Percentiles rank a stretch among this genome's conserved stretches.
These are phyloP conservation scores for Drosophila persimilis DNA, from an alignment of 1,140 invertebrate species.

Conservation along the genomic window DNA sequence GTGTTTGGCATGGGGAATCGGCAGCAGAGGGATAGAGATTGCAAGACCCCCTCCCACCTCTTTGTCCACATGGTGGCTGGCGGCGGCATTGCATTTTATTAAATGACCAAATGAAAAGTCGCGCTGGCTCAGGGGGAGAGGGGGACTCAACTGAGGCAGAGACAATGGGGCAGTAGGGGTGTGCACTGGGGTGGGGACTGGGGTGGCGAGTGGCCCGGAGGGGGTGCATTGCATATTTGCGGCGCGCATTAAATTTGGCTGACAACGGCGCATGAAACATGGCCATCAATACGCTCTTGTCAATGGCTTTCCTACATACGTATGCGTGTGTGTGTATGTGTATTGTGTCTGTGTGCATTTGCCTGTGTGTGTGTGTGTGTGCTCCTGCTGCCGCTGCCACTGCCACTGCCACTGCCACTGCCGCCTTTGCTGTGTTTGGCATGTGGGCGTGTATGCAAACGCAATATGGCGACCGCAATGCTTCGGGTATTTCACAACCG, in stretches of 20 bases:
- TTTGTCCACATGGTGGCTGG: slow-evolving; percentile 28
- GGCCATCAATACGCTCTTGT: slow-evolving; percentile 74
- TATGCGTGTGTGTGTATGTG: slow-evolving; percentile 14
- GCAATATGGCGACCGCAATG: slow-evolving; percentile 82
- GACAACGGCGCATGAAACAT: slow-evolving; percentile 79
- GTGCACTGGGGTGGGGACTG: slow-evolving; percentile 1
- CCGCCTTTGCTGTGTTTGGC: slow-evolving; percentile 45
- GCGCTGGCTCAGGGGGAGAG: too few species aligned
- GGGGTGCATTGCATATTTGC: slow-evolving; percentile 70
- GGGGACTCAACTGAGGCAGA: not conserved
- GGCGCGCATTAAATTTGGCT: slow-evolving; percentile 80
- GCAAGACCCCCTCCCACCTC: not conserved
- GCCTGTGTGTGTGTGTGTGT: slow-evolving; percentile 39
- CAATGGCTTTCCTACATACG: slow-evolving; percentile 42
- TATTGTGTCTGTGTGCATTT: not conserved
- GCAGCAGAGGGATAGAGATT: not conserved
- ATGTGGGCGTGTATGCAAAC: slow-evolving; percentile 80
- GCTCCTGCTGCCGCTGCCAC: not conserved
- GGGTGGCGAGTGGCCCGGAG: not conserved
- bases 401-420: too few species aligned
- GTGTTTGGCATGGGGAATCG: too few species aligned
- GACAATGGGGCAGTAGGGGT: not conserved
- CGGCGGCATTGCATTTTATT: slow-evolving; percentile 70
- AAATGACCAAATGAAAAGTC: slow-evolving; percentile 80
- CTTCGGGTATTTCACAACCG: slow-evolving; percentile 63